These are phyloP conservation scores for Aromia moschata DNA, from an alignment of 2,888 invertebrate genomes.

Conservation along the genomic window DNA sequence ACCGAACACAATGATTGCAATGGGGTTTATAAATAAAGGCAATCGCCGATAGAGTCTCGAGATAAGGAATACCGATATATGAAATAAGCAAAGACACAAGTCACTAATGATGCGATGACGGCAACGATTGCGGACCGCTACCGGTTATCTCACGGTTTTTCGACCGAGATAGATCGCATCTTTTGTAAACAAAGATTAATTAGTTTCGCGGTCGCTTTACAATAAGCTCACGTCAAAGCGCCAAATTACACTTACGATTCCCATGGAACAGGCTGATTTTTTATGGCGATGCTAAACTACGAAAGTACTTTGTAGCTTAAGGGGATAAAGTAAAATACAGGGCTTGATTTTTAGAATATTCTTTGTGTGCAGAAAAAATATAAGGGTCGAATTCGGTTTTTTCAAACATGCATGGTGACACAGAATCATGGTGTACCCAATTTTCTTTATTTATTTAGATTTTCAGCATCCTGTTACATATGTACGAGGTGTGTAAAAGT, in stretches of 20 bases:
- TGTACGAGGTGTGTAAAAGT: too few species aligned
- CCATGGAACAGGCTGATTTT: too few species aligned
- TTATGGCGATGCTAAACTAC: too few species aligned
- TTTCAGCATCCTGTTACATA: too few species aligned
- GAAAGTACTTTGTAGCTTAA: too few species aligned
- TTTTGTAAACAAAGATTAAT: slow-evolving; percentile 44
- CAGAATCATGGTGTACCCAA: too few species aligned
- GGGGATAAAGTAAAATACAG: too few species aligned
- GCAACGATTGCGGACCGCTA: slow-evolving; percentile 47
- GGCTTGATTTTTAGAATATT: too few species aligned
- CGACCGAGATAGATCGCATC: slow-evolving; percentile 43
- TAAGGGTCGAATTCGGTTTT: too few species aligned
- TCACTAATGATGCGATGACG: slow-evolving; percentile 51
- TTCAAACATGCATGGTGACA: too few species aligned
- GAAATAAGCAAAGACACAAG: slow-evolving; percentile 46
- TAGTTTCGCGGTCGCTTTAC: slow-evolving; percentile 30
- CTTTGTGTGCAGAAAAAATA: too few species aligned
- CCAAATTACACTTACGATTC: not conserved
- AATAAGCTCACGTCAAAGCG: not conserved
- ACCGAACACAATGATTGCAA: slow-evolving; percentile 35
- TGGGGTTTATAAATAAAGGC: slow-evolving; percentile 33
- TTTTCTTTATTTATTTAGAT: too few species aligned
- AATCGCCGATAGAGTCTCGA: slow-evolving; percentile 31
- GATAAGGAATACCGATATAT: slow-evolving; percentile 40
- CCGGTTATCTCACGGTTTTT: slow-evolving; percentile 45